A percentile compares a stretch with the other conserved stretches of the same genome.
These are phyloP conservation scores for Papilio demoleus DNA, from an alignment of 2,888 invertebrate genomes.

Conservation along the genomic window DNA sequence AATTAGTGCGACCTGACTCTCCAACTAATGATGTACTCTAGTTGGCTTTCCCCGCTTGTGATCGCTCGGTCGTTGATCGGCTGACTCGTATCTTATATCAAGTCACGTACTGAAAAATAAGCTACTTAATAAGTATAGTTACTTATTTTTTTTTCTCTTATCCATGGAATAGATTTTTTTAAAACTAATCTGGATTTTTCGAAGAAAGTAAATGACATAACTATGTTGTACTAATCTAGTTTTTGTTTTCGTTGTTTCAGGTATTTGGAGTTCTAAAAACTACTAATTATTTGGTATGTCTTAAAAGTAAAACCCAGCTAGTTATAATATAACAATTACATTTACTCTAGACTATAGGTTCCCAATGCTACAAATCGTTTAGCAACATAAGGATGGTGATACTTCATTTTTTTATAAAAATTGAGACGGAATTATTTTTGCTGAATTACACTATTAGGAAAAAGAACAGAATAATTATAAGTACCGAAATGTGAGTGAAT, in stretches of 20 bases:
- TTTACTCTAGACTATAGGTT: too few relatives aligned
- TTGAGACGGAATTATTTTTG: too few relatives aligned
- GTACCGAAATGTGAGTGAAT: too few relatives aligned
- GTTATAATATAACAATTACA: too few relatives aligned
- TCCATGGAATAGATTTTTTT: too few relatives aligned
- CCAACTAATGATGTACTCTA: conserved; percentile 22
- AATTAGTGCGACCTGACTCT: conserved; percentile 16
- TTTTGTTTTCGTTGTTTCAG: conserved; percentile 7
- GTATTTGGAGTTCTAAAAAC: background rate
- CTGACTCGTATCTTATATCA: conserved; percentile 3
- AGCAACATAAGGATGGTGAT: too few relatives aligned
- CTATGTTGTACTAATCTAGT: background rate
- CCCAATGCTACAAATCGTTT: too few relatives aligned
- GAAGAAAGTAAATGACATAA: too few relatives aligned
- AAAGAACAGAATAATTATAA: background rate
- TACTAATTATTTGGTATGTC: background rate
- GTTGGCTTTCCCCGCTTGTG: background rate
- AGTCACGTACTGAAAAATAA: conserved; percentile 6
- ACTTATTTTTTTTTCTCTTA: too few relatives aligned
- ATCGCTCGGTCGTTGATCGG: background rate
- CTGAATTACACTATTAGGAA: background rate
- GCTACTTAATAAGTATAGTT: too few relatives aligned
- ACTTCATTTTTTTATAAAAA: background rate
- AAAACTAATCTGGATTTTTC: too few relatives aligned
- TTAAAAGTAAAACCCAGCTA: background rate